Base-by-base conservation (phyloP, 2,113 vertebrate genomes). In the Nothoprocta pentlandii region DNA sequence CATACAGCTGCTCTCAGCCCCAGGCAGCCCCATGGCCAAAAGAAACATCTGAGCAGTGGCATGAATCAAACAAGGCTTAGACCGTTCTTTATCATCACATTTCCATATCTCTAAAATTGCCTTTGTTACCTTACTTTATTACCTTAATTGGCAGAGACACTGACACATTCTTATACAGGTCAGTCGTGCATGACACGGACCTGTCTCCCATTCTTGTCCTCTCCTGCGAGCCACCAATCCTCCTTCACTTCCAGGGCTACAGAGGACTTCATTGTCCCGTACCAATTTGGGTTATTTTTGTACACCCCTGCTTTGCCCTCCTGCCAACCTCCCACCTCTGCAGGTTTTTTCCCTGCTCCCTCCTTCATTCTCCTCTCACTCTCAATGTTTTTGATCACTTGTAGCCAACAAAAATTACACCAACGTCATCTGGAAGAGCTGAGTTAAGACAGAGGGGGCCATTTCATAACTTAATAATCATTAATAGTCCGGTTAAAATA, bases 161-260 rank as follows among this genome's bases (percentile, higher is more conserved):
- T 32, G 20, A 32, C 54, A 46, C 22, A 8, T 1, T 8, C 42
- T 62, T 71, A 63, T 5, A 11, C 10, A 54, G 44, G 49, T 76
- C 15, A 56, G 28, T 10, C 6, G 21, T 63, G 61, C 34, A 39
- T 12, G 5, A 63, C 56, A 46, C 15, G 12, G 16, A 41, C n/a
- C 62, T 0, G 0, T 61, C 12, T 89, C n/a, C 26, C 26, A 17
- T 2, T 76, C 0, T 1, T 85, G 10, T 62, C 63, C 73, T 71
- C 64, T 80, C 92, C 58, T 49, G 44, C 16, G 5, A 74, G 46
- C 62, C 88, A 46, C 39, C 73, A 74, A 10, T 11, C 30, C 3
- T 42, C 6, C 44, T 22, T 69, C 67, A 62, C 2, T 9, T 28
- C 32, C n/a, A 69, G 44, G 58, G 23, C 58, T 54, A 46, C 59